Evolutionary conservation across 2,888 invertebrate species (phyloP).

Genomic region (Eupithecia abbreviata): DNA sequence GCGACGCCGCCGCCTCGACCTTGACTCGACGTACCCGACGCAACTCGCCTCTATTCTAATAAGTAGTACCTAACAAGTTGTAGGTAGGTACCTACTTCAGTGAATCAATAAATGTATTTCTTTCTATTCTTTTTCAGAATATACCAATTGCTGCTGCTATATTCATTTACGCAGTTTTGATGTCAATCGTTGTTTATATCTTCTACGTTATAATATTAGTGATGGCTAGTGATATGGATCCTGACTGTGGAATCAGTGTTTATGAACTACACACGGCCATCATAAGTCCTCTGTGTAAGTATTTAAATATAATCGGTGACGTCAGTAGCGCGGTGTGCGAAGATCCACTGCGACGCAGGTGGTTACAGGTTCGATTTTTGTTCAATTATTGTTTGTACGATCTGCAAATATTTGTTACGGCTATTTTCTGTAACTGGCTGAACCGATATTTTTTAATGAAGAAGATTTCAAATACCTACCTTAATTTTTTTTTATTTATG

Average conservation of each 20-base stretch:
- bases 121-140: not conserved
- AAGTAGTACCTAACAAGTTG: no score
- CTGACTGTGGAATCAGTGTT: not conserved
- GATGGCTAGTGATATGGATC: not conserved
- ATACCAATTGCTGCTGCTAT: not conserved
- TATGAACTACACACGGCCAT: not conserved
- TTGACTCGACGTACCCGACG: not conserved
- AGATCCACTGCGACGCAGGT: no score
- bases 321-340: no score
- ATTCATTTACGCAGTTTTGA: conserved; percentile 4
- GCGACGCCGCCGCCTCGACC: not conserved
- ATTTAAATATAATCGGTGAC: not conserved
- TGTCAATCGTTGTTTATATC: not conserved
- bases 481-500: no score
- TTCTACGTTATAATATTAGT: conserved; percentile 1
- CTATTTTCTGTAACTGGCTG: no score
- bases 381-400: no score
- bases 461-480: no score
- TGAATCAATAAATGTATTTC: no score
- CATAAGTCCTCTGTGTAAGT: not conserved
- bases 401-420: no score
- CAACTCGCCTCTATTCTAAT: not conserved
- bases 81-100: no score
- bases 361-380: no score
- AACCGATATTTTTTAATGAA: no score